phyloP scores from a whole-genome alignment of 2,888 invertebrate species.

The Heliconius hortense region DNA sequence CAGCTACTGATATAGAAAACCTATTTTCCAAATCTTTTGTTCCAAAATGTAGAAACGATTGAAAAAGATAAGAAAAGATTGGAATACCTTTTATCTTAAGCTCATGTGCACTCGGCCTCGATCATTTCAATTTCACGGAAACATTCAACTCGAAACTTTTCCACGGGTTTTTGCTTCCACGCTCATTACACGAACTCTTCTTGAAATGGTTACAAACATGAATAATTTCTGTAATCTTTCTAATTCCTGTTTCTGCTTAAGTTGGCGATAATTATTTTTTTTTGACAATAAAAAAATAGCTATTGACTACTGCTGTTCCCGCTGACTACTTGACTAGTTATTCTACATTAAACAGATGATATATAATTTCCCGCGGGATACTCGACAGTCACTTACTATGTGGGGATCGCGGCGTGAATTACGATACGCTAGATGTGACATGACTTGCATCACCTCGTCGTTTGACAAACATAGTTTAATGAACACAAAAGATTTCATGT shows the following conservation, averaged over 20 bases:
- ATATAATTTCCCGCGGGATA: constrained; percentile 6
- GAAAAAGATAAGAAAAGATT: constrained; percentile 30
- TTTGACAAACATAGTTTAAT: not conserved
- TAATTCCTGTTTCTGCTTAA: too few species aligned
- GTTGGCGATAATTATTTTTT: not conserved
- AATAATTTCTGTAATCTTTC: constrained; percentile 17
- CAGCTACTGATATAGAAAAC: constrained; percentile 7
- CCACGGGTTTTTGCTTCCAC: not conserved
- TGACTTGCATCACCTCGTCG: not conserved
- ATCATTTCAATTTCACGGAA: constrained; percentile 29
- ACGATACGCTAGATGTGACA: not conserved
- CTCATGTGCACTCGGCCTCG: constrained; percentile 19
- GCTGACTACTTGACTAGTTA: not conserved
- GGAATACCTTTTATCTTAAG: constrained; percentile 21
- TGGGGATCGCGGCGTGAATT: not conserved
- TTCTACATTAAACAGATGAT: not conserved
- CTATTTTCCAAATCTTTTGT: constrained; percentile 27
- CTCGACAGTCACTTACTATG: not conserved
- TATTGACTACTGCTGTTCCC: too few species aligned
- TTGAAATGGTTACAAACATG: not conserved
- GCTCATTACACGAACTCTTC: constrained; percentile 1
- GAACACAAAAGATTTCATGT: too few species aligned
- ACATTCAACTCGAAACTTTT: constrained; percentile 19
- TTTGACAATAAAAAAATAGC: not conserved
- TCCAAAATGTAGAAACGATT: constrained; percentile 23